phyloP scores from a whole-genome alignment of 1,140 invertebrate species.

The Brachionus rubens region DNA sequence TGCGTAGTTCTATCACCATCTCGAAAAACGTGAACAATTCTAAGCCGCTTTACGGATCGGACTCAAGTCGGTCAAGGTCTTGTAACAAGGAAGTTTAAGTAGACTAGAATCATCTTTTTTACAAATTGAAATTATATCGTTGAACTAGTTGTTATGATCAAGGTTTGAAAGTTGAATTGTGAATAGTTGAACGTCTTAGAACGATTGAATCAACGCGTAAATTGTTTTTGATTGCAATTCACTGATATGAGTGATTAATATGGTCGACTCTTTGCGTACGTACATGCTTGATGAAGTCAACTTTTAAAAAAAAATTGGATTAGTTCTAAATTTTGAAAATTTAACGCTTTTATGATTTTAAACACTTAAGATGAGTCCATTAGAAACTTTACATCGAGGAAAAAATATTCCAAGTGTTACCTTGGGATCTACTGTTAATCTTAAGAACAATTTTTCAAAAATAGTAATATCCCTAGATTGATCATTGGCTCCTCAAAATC shows the following conservation, averaged over 20 bases:
- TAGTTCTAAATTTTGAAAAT: too few relatives aligned
- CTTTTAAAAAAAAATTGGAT: not conserved
- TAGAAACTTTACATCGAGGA: too few relatives aligned
- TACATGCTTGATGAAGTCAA: conserved; percentile 70
- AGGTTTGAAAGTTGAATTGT: not conserved
- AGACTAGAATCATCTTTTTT: conserved; percentile 80
- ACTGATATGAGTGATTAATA: conserved; percentile 76
- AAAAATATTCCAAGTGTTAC: too few relatives aligned
- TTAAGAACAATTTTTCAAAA: too few relatives aligned
- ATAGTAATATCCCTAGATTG: too few relatives aligned
- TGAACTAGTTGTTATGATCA: conserved; percentile 36
- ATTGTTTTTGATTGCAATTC: conserved; percentile 78
- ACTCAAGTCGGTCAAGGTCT: conserved; percentile 77
- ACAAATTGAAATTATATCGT: conserved; percentile 76
- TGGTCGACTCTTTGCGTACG: conserved; percentile 86
- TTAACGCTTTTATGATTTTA: too few relatives aligned
- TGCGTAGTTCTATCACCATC: conserved; percentile 70
- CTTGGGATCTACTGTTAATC: too few relatives aligned
- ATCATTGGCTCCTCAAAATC: too few relatives aligned
- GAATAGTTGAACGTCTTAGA: conserved; percentile 70
- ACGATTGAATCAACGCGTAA: conserved; percentile 88
- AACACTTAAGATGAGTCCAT: too few relatives aligned
- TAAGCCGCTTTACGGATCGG: conserved; percentile 84
- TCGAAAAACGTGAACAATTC: conserved; percentile 50
- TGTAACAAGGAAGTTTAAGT: conserved; percentile 85